These are phyloP conservation scores for Holocentrus rufus DNA, from an alignment of 2,797 vertebrate genomes.

Conservation along the genomic window DNA sequence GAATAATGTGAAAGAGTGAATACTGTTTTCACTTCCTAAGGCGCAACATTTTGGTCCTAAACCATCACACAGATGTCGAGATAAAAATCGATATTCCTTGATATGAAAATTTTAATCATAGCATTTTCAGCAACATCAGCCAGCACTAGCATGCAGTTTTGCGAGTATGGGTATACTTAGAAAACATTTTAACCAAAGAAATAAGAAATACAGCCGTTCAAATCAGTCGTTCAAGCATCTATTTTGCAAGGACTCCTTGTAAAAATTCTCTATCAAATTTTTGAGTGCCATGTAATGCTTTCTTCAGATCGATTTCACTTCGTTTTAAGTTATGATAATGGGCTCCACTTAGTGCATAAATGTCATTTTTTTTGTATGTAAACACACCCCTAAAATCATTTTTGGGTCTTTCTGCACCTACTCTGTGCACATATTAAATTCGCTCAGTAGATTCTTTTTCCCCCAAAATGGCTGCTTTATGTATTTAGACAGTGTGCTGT, in stretches of 20 bases:
- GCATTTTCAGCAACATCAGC: too few species aligned
- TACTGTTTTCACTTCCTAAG: too few species aligned
- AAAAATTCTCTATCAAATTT: background rate
- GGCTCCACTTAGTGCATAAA: background rate
- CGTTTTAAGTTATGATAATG: background rate
- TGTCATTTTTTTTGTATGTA: background rate
- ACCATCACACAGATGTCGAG: too few species aligned
- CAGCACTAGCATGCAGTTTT: too few species aligned
- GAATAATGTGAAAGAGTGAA: too few species aligned
- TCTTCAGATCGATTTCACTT: background rate
- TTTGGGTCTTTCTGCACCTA: background rate
- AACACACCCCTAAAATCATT: background rate
- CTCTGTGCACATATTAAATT: background rate
- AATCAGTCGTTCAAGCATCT: background rate
- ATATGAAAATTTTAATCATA: too few species aligned
- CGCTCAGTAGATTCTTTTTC: background rate
- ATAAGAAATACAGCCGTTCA: too few species aligned
- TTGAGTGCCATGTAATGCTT: background rate
- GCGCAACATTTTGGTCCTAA: too few species aligned
- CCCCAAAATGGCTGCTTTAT: background rate
- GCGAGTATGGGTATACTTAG: too few species aligned
- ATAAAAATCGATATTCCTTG: too few species aligned
- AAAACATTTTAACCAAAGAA: too few species aligned
- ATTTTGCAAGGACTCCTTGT: background rate
- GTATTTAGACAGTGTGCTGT: slow-evolving; percentile 7